Percentiles rank a stretch among this genome's conserved stretches.
phyloP scores from a whole-genome alignment of 1,140 invertebrate genomes.

The Aphelenchoides avenae region DNA sequence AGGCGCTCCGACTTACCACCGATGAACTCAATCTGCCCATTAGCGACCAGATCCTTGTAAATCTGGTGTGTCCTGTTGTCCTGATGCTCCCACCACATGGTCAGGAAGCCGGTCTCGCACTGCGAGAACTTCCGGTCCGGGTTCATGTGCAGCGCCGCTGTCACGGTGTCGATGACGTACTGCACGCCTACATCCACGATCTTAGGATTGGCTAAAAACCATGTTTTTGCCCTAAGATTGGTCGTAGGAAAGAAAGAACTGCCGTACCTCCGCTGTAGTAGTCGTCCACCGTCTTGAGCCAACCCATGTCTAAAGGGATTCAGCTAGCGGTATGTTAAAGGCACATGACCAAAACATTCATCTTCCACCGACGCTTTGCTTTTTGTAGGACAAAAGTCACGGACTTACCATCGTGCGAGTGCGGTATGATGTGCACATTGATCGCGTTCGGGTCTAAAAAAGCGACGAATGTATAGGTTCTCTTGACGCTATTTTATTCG shows the following conservation, averaged over 20 bases:
- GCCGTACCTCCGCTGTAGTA: constrained; percentile 80
- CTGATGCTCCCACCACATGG: constrained; percentile 75
- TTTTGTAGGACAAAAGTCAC: too few species aligned
- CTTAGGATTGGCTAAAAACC: too few species aligned
- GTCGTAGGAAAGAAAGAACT: too few species aligned
- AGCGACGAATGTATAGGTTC: too few species aligned
- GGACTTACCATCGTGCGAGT: constrained; percentile 11
- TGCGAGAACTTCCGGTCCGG: constrained; percentile 41
- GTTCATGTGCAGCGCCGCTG: constrained; percentile 49
- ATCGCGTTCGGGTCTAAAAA: constrained; percentile 12
- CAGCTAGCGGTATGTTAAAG: too few species aligned
- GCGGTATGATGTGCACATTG: constrained; percentile 27
- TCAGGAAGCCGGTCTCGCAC: constrained; percentile 76
- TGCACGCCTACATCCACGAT: constrained; percentile 53
- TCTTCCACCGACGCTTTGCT: neutral
- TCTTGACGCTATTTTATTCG: too few species aligned
- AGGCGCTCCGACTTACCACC: constrained; percentile 60
- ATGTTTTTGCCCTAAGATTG: too few species aligned
- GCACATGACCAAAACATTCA: too few species aligned
- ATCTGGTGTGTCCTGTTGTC: too few species aligned
- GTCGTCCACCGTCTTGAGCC: constrained; percentile 68
- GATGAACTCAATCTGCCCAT: constrained; percentile 78
- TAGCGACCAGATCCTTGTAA: constrained; percentile 5
- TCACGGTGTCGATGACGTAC: constrained; percentile 58
- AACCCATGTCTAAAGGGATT: constrained; percentile 24